These are phyloP conservation scores for Nixonia krombeini DNA, from an alignment of 1,140 invertebrate genomes.

Conservation along the genomic window DNA sequence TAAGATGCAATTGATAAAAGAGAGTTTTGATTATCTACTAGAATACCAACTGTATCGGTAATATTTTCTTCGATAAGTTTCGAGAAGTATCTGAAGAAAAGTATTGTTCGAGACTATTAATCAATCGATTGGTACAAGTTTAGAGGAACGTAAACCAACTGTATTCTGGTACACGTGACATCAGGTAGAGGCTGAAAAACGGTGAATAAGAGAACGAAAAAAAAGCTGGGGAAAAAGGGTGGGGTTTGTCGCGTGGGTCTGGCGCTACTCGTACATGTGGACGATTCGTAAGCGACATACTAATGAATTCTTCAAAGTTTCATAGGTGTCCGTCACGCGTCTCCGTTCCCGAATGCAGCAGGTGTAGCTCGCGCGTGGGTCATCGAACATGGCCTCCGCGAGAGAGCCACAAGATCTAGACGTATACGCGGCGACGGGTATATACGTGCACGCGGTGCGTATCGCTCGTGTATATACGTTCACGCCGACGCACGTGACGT, in stretches of 20 bases:
- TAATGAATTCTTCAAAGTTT: no score
- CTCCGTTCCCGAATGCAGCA: constrained; percentile 34
- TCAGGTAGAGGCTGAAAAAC: no score
- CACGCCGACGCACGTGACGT: constrained; percentile 2
- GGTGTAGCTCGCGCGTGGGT: constrained; percentile 43
- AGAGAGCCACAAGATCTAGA: constrained; percentile 14
- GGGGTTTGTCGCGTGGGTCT: constrained; percentile 44
- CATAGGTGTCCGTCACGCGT: constrained; percentile 4
- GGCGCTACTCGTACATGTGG: constrained; percentile 14
- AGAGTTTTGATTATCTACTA: no score
- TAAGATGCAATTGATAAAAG: no score
- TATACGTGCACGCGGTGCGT: background rate
- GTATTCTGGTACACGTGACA: no score
- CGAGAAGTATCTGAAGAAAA: no score
- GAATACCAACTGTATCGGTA: no score
- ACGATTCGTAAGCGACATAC: constrained; percentile 31
- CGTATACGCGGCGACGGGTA: constrained; percentile 1
- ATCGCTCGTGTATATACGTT: background rate
- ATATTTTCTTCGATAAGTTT: no score
- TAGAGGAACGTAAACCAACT: no score
- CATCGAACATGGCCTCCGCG: constrained; percentile 14
- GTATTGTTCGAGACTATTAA: no score
- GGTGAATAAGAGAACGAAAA: no score
- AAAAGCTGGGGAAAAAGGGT: constrained; percentile 25
- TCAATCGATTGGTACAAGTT: no score